A percentile compares a stretch with the other conserved stretches of the same genome.
Conservation (phyloP, 1,140 invertebrate species). For the Drosophila parvula region DNA sequence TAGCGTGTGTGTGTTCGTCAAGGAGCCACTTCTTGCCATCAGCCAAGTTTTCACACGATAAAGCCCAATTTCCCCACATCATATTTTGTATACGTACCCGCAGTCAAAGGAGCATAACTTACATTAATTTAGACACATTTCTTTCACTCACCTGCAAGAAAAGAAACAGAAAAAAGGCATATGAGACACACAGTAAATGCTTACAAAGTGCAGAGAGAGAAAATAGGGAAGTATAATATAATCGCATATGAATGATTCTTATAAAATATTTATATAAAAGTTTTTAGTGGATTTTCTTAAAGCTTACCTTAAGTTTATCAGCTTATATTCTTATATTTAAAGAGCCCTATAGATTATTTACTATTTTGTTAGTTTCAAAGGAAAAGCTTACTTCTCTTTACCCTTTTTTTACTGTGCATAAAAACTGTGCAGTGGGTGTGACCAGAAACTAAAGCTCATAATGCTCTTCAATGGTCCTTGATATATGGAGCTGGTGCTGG, state of each 20-base stretch:
- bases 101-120: constrained; percentile 31
- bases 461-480: constrained; percentile 70
- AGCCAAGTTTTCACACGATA: constrained; percentile 41
- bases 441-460: constrained; percentile 54
- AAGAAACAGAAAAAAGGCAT: constrained; percentile 9
- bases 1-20: constrained; percentile 15
- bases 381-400: background rate
- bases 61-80: constrained; percentile 22
- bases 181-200: constrained; percentile 26
- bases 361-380: too few species aligned
- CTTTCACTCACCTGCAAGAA: constrained; percentile 68
- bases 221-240: too few species aligned
- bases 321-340: background rate
- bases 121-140: constrained; percentile 33
- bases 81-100: constrained; percentile 71
- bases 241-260: background rate
- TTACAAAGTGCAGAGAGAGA: background rate
- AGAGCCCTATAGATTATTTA: too few species aligned
- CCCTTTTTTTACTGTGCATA: constrained; percentile 23
- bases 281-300: background rate
- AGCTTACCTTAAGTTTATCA: too few species aligned
- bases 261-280: background rate
- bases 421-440: constrained; percentile 37
- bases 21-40: constrained; percentile 28
- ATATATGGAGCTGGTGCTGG: constrained; percentile 60